A percentile compares a stretch with the other conserved stretches of the same genome.
These are phyloP conservation scores for Sympetrum striolatum DNA, from an alignment of 2,888 invertebrate species.

Conservation along the genomic window DNA sequence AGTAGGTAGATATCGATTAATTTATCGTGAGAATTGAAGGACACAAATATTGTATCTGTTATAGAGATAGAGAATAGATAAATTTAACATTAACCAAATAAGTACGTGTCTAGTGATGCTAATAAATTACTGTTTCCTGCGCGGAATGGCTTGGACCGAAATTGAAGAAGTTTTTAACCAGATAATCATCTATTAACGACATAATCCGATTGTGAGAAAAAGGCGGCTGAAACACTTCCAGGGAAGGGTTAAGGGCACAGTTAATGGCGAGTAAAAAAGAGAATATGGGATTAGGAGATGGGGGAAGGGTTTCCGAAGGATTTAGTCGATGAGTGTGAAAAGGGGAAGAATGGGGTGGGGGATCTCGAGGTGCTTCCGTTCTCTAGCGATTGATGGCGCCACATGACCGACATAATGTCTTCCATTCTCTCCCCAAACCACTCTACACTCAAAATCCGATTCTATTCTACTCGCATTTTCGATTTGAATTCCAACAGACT, in stretches of 20 bases:
- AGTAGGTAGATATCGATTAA: no score
- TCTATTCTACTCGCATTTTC: background rate
- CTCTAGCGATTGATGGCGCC: background rate
- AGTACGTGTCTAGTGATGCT: background rate
- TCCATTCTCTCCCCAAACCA: background rate
- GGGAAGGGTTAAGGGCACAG: background rate
- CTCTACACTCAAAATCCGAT: background rate
- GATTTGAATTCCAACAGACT: no score
- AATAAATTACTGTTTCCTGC: background rate
- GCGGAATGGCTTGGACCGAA: background rate
- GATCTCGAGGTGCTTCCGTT: background rate
- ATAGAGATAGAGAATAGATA: background rate
- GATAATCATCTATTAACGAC: background rate
- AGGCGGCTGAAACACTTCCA: conserved; percentile 34
- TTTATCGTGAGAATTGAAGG: no score
- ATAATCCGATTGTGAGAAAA: background rate
- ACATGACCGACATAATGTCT: background rate
- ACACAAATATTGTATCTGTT: no score
- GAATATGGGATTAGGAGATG: background rate
- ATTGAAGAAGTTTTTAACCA: background rate
- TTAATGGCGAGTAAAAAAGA: background rate
- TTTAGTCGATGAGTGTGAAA: background rate
- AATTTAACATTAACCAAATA: background rate
- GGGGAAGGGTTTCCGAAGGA: background rate
- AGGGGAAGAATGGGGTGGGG: background rate